Base-by-base conservation (phyloP, 1,140 invertebrate genomes). In the Streblospio benedicti region DNA sequence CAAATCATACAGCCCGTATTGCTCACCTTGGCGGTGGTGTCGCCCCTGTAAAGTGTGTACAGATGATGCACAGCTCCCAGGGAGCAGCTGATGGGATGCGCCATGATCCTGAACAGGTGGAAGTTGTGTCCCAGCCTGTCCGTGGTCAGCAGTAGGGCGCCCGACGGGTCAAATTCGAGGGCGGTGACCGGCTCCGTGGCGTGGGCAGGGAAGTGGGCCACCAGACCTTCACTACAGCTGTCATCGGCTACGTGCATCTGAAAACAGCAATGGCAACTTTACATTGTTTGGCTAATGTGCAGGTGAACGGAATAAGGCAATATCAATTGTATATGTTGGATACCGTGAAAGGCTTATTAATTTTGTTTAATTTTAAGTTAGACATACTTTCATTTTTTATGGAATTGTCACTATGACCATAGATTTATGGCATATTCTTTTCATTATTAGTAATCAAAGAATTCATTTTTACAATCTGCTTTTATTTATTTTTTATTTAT, bases 71-170 rank as follows among this genome's bases (percentile, higher is more conserved):
- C 92, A 2, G 91, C 87, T 5, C 91, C 89, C 44, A 93, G 78
- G 18, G 86, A 85, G 25, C 92, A 85, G 0, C 90, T 88, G 32
- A 86, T 86, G 0, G 93, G 91, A 83, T 97, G 93, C 0, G 93
- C 88, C 70, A 94, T 87, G 64, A 98, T 86, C 61, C 90, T 83
- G 78, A 98, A 99, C 47, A 99, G 83, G 76, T 98, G 89, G 77
- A 98, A 98, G 71, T 93, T 90, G 71, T 96, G 92, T 0, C 94
- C 94, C n/a, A 88, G 81, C 63, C 87, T 86, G 78, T 97, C 94
- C 0, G 91, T 90, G 1, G 93, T 97, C 53, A 97, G 81, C 25
- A 99, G 80, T 47, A 98, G 74, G 72, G 90, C 86, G 9, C 95
- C 95, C 58, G 89, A 93, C 4, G 87, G 85, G 74, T 97, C 94